Percentiles rank a stretch among this genome's conserved stretches.
These are phyloP conservation scores for Cebus imitator DNA, from an alignment of 2,113 vertebrate species.

Conservation along the genomic window DNA sequence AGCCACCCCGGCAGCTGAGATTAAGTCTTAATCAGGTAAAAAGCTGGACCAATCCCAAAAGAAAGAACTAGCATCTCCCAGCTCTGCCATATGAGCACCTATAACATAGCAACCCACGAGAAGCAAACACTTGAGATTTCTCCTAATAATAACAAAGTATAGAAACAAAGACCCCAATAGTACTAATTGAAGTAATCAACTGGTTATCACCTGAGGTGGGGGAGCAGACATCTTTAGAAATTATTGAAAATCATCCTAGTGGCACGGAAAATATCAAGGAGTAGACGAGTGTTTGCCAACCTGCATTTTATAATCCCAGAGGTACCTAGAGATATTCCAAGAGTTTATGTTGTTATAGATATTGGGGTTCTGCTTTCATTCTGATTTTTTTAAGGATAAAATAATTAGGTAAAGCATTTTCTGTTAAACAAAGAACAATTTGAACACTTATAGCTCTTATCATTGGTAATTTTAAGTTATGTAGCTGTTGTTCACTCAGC, in stretches of 20 bases:
- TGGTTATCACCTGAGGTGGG: not conserved
- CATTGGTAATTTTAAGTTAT: not conserved
- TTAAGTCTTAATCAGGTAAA: not conserved
- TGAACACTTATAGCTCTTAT: not conserved
- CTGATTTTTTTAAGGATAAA: not conserved
- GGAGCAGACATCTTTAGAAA: not conserved
- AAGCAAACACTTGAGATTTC: not conserved
- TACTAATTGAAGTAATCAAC: not conserved
- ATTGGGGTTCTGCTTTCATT: not conserved
- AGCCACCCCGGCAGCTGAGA: not conserved
- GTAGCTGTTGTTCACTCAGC: not conserved
- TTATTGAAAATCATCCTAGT: not conserved
- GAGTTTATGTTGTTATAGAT: not conserved
- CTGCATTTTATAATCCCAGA: not conserved
- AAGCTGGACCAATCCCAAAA: not conserved
- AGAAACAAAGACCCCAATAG: not conserved
- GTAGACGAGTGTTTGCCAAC: not conserved
- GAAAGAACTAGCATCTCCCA: not conserved
- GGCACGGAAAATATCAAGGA: not conserved
- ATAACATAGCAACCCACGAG: fast-evolving
- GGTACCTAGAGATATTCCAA: not conserved
- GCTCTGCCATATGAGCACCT: not conserved
- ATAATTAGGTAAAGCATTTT: not conserved
- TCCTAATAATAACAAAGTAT: not conserved
- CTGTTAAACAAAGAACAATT: not conserved